phyloP scores from a whole-genome alignment of 2,888 invertebrate species.

The Mesoligia furuncula region DNA sequence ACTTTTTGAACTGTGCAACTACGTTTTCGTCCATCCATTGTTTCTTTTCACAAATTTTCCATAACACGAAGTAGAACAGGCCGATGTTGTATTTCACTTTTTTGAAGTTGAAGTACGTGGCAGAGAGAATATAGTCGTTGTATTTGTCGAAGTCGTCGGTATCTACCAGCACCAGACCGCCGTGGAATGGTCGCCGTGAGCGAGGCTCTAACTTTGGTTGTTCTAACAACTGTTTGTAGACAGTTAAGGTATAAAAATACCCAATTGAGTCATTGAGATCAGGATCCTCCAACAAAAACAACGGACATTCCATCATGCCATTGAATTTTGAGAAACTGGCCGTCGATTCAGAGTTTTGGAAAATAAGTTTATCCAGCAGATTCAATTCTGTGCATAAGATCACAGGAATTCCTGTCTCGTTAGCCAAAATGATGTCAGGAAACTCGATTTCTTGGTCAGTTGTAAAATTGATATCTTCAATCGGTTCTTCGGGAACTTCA shows the following conservation, averaged over 20 bases:
- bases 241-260: constrained; percentile 75
- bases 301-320: constrained; percentile 71
- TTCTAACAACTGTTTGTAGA: constrained; percentile 71
- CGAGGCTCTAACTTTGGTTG: constrained; percentile 72
- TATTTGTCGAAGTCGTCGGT: constrained; percentile 73
- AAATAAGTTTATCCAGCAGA: constrained; percentile 70
- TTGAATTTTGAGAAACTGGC: constrained; percentile 67
- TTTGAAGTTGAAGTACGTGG: constrained; percentile 74
- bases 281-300: constrained; percentile 71
- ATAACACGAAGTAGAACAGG: constrained; percentile 73
- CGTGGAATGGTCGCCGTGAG: constrained; percentile 71
- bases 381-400: constrained; percentile 68
- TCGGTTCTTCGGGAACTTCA: constrained; percentile 64
- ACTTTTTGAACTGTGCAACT: constrained; percentile 71
- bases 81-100: constrained; percentile 73
- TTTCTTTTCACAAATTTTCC: constrained; percentile 76
- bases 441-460: constrained; percentile 74
- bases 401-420: constrained; percentile 76
- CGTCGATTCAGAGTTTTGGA: neutral
- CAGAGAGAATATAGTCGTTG: constrained; percentile 75
- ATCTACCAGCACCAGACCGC: constrained; percentile 73
- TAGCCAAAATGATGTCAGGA: constrained; percentile 74
- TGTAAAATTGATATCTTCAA: constrained; percentile 68
- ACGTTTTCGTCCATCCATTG: constrained; percentile 77
- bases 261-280: constrained; percentile 73